A percentile compares a stretch with the other conserved stretches of the same genome.
Conservation (phyloP, 2,888 invertebrate species). For the Limnephilus lunatus region DNA sequence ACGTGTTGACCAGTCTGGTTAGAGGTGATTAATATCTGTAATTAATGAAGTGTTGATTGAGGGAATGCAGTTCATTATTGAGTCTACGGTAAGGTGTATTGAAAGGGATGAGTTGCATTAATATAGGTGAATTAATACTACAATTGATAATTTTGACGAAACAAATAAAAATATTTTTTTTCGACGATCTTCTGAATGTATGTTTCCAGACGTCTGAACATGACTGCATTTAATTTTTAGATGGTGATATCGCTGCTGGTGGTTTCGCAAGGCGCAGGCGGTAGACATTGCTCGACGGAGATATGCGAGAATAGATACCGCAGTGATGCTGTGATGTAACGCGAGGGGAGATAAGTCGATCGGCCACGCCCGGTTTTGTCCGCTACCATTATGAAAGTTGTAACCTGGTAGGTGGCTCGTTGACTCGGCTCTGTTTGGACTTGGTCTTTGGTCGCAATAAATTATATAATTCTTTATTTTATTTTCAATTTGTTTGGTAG, state of each 20-base stretch:
- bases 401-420: not conserved
- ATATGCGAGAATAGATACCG: slow-evolving; percentile 30
- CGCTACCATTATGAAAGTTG: slow-evolving; percentile 33
- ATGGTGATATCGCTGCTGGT: not conserved
- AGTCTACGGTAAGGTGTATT: too few relatives aligned
- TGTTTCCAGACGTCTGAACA: not conserved
- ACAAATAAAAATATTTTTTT: too few relatives aligned
- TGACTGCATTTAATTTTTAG: not conserved
- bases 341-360: slow-evolving; percentile 20
- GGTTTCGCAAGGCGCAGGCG: not conserved
- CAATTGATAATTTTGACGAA: too few relatives aligned
- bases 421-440: not conserved
- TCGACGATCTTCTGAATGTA: too few relatives aligned
- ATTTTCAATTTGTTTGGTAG: not conserved
- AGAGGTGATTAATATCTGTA: too few relatives aligned
- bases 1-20: too few relatives aligned
- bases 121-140: too few relatives aligned
- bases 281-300: not conserved
- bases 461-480: not conserved
- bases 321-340: slow-evolving; percentile 25
- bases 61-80: too few relatives aligned
- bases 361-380: slow-evolving; percentile 22
- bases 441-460: not conserved
- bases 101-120: too few relatives aligned
- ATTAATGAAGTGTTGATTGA: too few relatives aligned